Evolutionary conservation across 2,113 vertebrate species (phyloP).

Genomic region (Ceyx melanurus): DNA sequence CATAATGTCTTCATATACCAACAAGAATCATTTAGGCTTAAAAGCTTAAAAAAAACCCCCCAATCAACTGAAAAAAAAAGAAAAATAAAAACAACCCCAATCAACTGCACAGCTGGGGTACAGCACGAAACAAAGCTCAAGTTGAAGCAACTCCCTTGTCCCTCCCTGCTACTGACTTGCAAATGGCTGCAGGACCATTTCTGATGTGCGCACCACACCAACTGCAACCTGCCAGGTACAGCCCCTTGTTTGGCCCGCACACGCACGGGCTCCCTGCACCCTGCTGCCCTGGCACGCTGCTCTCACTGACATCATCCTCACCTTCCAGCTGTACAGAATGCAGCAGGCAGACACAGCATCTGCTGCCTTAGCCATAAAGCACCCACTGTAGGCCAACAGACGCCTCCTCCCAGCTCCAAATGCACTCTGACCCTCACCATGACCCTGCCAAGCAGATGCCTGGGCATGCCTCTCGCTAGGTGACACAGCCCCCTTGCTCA

Average conservation of each 20-base stretch:
- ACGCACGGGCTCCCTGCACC: not conserved
- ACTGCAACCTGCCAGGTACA: not conserved
- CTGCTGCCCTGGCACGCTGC: not conserved
- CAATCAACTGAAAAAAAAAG: not conserved
- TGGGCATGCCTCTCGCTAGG: not conserved
- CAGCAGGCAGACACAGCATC: not conserved
- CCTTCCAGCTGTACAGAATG: not conserved
- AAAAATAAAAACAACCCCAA: not conserved
- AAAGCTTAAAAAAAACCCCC: not conserved
- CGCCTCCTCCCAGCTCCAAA: not conserved
- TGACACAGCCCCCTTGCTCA: not conserved
- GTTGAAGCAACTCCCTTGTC: not conserved
- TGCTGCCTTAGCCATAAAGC: not conserved
- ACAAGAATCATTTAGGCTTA: not conserved
- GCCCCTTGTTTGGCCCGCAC: not conserved
- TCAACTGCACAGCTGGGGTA: not conserved
- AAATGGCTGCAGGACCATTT: not conserved
- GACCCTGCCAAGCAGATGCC: not conserved
- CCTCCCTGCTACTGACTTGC: not conserved
- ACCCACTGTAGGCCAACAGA: not conserved
- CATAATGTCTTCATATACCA: not conserved
- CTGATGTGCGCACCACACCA: not conserved
- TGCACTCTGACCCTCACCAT: not conserved
- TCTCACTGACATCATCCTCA: slow-evolving; percentile 25
- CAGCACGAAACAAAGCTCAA: not conserved